Percentiles rank a stretch among this genome's conserved stretches.
phyloP scores from a whole-genome alignment of 2,797 vertebrate genomes.

The Phoxinus dragarum region DNA sequence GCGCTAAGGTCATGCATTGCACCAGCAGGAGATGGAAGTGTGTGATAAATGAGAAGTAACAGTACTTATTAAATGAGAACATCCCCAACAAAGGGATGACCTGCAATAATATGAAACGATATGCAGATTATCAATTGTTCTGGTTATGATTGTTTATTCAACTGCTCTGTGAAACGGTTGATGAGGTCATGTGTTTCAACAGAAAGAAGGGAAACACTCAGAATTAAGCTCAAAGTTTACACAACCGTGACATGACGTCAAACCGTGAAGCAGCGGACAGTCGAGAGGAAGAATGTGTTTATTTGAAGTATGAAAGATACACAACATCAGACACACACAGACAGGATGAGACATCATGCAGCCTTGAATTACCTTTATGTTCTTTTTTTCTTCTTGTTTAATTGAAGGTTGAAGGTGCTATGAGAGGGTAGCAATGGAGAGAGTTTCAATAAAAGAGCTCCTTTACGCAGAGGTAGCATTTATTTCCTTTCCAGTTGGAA shows the following conservation, averaged over 20 bases:
- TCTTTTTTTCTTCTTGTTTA: conserved; percentile 32
- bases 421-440: conserved; percentile 59
- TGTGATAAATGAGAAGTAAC: conserved; percentile 37
- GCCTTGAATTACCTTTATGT: neutral
- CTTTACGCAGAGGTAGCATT: conserved; percentile 81
- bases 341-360: conserved; percentile 27
- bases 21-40: conserved; percentile 6
- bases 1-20: conserved; percentile 33
- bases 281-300: conserved; percentile 64
- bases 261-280: conserved; percentile 74
- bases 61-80: conserved; percentile 19
- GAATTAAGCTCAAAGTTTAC: conserved; percentile 73
- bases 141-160: conserved; percentile 27
- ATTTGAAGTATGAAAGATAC: conserved; percentile 68
- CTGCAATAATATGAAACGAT: neutral
- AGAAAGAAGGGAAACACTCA: conserved; percentile 22
- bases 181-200: conserved; percentile 24
- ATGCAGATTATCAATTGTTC: neutral
- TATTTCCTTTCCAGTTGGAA: conserved; percentile 81
- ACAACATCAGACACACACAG: neutral
- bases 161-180: neutral
- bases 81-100: neutral
- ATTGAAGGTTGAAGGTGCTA: neutral
- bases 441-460: conserved; percentile 79
- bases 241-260: conserved; percentile 74